Evolutionary conservation across 2,113 vertebrate species (phyloP), one percentile per base, ranked within the genome.

Genomic region (Sinocyclocheilus grahami): DNA sequence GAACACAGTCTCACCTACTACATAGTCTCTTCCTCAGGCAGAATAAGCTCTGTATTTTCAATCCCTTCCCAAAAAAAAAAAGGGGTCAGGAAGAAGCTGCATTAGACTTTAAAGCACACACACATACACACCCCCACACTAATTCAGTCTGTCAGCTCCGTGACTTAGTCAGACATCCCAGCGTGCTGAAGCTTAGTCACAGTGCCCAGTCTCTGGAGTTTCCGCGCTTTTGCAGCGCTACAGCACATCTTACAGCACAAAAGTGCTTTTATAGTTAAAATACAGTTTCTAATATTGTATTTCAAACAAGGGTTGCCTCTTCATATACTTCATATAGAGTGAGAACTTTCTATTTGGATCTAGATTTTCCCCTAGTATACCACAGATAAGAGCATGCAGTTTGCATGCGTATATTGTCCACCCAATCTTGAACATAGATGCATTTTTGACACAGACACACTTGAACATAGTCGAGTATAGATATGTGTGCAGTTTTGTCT

Each of bases 121-220:
- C 62, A 78, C 62, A 83, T 48, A 83, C 60, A 78, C 78, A 74
- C 65, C 55, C 75, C 67, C 86, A 85, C 77, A 39, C 39, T 87
- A 63, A 74, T 72, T 48, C 76, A 84, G 53, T 76, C 39, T 88
- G 67, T 75, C 82, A 60, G 74, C 55, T 58, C 83, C 83, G 74
- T 78, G 78, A 55, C 74, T 83, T 81, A 63, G 78, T 78, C 87
- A 87, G 88, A 75, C 33, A 24, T 62, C 24, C 53, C 62, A 39
- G 63, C 33, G 77, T 75, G 76, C 83, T 84, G 79, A 74, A 65
- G 71, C 76, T 85, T 77, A 72, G 42, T 86, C 69, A 84, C 80
- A 81, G 58, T 39, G 63, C 80, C 72, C 67, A 72, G 14, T 42
- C 69, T 83, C 58, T 81, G 79, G 67, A 58, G 78, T 42, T 74